Evolutionary conservation across 2,797 vertebrate species (phyloP).

Genomic region (Poliocrania exsul): DNA sequence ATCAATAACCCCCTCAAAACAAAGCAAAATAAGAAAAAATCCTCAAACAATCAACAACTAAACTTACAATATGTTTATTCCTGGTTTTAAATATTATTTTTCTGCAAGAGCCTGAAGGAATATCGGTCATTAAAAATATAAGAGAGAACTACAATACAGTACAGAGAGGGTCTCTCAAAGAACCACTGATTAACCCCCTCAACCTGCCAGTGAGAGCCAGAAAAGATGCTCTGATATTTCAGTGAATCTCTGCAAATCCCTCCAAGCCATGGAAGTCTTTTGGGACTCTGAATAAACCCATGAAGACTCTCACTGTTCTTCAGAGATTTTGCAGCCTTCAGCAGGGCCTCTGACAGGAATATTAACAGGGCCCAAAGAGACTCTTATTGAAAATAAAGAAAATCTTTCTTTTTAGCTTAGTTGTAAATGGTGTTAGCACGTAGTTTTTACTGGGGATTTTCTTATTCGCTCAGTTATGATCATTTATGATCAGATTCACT

Average conservation of each 20-base stretch:
- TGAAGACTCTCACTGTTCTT: not conserved
- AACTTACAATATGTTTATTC: rapidly evolving
- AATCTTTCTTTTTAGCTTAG: not conserved
- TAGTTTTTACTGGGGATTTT: not conserved
- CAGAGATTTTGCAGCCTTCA: not conserved
- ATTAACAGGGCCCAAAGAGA: not conserved
- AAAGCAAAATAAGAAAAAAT: not conserved
- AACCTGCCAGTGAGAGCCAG: not conserved
- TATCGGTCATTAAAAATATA: not conserved
- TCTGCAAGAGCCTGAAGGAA: not conserved
- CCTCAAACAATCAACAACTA: rapidly evolving
- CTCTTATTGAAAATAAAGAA: not conserved
- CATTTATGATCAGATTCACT: not conserved
- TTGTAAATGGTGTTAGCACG: not conserved
- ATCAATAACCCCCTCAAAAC: rapidly evolving
- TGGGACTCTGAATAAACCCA: not conserved
- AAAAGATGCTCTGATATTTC: not conserved
- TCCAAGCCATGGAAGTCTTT: not conserved
- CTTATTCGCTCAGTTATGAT: not conserved
- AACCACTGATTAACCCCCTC: not conserved
- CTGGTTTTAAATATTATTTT: not conserved
- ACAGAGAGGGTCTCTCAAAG: not conserved
- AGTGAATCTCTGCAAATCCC: not conserved
- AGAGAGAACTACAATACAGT: not conserved
- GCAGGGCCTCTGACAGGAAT: not conserved